A percentile compares a stretch with the other conserved stretches of the same genome.
Evolutionary conservation across 2,113 vertebrate species (phyloP).

Genomic region (Platanista minor): DNA sequence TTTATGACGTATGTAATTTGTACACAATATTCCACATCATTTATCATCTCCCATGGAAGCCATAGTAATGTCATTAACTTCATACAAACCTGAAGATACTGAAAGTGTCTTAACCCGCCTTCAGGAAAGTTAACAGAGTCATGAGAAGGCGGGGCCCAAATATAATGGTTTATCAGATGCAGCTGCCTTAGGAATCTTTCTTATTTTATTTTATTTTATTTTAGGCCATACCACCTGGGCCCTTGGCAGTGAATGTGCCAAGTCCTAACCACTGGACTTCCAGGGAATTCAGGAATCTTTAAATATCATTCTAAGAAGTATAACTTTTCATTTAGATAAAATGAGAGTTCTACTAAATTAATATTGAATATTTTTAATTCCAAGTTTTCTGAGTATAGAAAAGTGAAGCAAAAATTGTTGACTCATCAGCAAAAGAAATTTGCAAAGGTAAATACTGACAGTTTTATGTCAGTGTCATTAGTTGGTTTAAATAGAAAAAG

Average conservation of each 20-base stretch:
- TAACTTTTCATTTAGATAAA: background rate
- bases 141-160: background rate
- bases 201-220: no score
- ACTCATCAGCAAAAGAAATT: background rate
- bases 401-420: background rate
- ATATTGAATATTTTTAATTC: background rate
- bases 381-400: rapidly evolving
- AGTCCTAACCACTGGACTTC: background rate
- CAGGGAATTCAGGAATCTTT: background rate
- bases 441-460: background rate
- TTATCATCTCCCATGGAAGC: background rate
- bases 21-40: background rate
- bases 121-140: no score
- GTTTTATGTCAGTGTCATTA: background rate
- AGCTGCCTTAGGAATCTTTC: background rate
- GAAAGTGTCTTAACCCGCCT: background rate
- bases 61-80: background rate
- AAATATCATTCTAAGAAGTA: rapidly evolving
- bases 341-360: background rate
- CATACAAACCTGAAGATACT: background rate
- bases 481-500: background rate
- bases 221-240: no score
- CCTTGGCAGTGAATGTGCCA: background rate
- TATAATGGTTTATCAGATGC: rapidly evolving
- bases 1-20: background rate